Conservation (phyloP, 2,797 vertebrate species). For the Lutjanus argentimaculatus region DNA sequence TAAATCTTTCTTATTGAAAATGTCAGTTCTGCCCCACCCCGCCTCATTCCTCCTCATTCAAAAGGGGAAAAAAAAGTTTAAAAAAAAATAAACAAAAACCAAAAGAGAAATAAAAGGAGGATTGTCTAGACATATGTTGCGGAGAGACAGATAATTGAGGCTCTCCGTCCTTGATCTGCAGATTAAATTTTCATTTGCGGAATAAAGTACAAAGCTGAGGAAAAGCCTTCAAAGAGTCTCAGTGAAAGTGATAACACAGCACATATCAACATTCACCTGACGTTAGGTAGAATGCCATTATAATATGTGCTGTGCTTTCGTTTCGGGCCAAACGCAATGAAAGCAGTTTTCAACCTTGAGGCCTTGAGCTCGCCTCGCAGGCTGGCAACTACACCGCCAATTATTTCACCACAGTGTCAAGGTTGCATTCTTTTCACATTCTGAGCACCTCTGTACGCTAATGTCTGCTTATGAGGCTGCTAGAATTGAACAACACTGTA, state of each 20-base stretch:
- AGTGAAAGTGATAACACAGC: constrained; percentile 80
- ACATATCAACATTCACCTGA: constrained; percentile 81
- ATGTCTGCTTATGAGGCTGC: constrained; percentile 1
- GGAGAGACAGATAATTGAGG: constrained; percentile 58
- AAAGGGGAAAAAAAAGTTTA: constrained; percentile 13
- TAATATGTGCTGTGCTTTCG: constrained; percentile 81
- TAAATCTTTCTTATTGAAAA: constrained; percentile 79
- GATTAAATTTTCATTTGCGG: constrained; percentile 75
- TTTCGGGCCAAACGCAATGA: constrained; percentile 75
- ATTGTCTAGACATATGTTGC: constrained; percentile 61
- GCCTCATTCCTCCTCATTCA: constrained; percentile 25
- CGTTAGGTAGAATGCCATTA: constrained; percentile 77
- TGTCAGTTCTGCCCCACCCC: constrained; percentile 50
- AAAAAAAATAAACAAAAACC: constrained; percentile 53
- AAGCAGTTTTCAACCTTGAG: constrained; percentile 78
- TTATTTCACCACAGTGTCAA: constrained; percentile 73
- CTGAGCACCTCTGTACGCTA: constrained; percentile 11
- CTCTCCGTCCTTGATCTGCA: constrained; percentile 67
- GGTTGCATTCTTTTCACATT: constrained; percentile 58
- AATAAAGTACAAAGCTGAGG: constrained; percentile 69
- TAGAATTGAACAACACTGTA: constrained; percentile 15
- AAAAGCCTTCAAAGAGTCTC: constrained; percentile 70
- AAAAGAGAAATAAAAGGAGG: constrained; percentile 31
- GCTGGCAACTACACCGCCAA: constrained; percentile 65
- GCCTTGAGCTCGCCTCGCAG: constrained; percentile 73